Conservation (phyloP, 2,888 invertebrate genomes). For the Drosophila mayaguana region DNA sequence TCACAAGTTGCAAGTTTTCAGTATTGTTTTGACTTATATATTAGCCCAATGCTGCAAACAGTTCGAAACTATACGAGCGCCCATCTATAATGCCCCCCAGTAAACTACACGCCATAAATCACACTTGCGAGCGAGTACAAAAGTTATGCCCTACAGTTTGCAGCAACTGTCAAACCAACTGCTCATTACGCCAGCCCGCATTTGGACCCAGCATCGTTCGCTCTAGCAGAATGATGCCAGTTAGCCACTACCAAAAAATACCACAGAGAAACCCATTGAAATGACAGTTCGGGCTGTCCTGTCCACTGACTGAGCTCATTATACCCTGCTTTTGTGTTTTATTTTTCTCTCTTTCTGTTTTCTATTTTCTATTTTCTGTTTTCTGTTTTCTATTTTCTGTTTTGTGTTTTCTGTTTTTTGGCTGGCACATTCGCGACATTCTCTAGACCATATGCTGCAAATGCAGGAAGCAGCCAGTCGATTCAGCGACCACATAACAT, state of each 20-base stretch:
- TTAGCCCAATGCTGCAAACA: conserved; percentile 50
- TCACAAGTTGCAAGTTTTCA: conserved; percentile 47
- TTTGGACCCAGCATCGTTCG: conserved; percentile 9
- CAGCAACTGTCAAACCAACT: conserved; percentile 77
- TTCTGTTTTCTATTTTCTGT: conserved; percentile 5
- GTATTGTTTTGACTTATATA: conserved; percentile 57
- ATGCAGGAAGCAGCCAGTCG: conserved; percentile 54
- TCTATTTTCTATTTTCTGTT: not conserved
- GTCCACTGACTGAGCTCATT: conserved; percentile 64
- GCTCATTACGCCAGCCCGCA: conserved; percentile 65
- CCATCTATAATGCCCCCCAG: conserved; percentile 59
- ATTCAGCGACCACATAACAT: conserved; percentile 63
- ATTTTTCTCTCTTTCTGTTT: conserved; percentile 2
- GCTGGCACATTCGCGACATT: conserved; percentile 35
- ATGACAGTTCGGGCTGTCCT: conserved; percentile 40
- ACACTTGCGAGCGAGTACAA: conserved; percentile 53
- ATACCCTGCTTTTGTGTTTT: conserved; percentile 53
- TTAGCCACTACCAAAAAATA: conserved; percentile 39
- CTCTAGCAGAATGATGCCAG: conserved; percentile 27
- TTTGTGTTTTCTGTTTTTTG: conserved; percentile 14
- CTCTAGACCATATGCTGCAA: conserved; percentile 53
- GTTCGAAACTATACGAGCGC: conserved; percentile 39
- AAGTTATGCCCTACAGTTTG: conserved; percentile 72
- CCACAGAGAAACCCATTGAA: conserved; percentile 44
- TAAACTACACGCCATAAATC: conserved; percentile 64